These are phyloP conservation scores for Sandelia bainsii DNA, from an alignment of 2,797 vertebrate genomes.

Conservation along the genomic window DNA sequence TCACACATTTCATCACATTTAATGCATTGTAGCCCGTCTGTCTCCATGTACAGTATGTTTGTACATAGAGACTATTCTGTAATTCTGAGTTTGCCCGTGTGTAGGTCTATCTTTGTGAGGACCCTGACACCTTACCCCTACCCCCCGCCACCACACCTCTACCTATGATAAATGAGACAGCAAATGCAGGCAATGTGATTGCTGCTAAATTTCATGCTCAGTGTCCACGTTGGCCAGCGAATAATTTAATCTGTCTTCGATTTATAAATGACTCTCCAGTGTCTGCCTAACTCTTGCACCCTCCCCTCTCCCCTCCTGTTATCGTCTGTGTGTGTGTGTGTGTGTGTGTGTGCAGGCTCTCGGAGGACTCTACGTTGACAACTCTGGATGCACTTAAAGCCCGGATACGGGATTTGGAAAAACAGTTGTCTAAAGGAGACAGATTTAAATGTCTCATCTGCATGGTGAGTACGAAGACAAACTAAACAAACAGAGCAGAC, in stretches of 20 bases:
- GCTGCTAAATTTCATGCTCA: conserved; percentile 86
- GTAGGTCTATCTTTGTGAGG: conserved; percentile 52
- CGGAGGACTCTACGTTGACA: conserved; percentile 92
- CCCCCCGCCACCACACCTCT: not conserved
- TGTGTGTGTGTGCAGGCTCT: conserved; percentile 83
- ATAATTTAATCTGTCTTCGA: conserved; percentile 86
- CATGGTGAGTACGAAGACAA: conserved; percentile 88
- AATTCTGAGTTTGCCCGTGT: conserved; percentile 52
- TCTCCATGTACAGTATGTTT: conserved; percentile 42
- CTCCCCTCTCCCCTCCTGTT: conserved; percentile 60
- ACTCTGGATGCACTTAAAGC: conserved; percentile 96
- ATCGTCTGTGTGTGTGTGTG: conserved; percentile 35
- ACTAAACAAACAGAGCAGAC: conserved; percentile 42
- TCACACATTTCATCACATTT: conserved; percentile 67
- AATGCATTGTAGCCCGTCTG: conserved; percentile 53
- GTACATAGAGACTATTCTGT: conserved; percentile 41
- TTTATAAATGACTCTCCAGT: conserved; percentile 83
- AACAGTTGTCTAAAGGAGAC: conserved; percentile 97
- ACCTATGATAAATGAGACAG: conserved; percentile 83
- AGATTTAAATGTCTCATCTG: conserved; percentile 99
- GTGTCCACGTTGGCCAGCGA: conserved; percentile 82
- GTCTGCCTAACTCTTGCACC: conserved; percentile 62
- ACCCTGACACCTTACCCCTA: conserved; percentile 37
- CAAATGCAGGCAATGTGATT: conserved; percentile 78
- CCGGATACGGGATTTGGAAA: conserved; percentile 97